Conservation (phyloP, 2,113 vertebrate species). For the Guaruba guarouba region DNA sequence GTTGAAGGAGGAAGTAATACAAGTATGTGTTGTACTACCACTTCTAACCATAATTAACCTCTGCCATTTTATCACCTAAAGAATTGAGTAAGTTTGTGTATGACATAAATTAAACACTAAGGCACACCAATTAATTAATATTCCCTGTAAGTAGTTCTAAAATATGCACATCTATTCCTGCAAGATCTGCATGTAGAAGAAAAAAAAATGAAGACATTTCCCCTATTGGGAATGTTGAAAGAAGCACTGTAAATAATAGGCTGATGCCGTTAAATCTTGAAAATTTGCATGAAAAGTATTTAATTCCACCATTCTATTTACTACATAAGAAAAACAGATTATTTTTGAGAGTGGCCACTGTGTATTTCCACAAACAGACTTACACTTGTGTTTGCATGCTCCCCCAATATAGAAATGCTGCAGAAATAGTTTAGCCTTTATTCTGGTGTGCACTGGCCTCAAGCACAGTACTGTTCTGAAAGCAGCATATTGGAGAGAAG, state of each 20-base stretch:
- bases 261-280: not conserved
- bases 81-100: not conserved
- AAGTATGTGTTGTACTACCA: not conserved
- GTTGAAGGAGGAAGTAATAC: not conserved
- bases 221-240: not conserved
- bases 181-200: not conserved
- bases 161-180: not conserved
- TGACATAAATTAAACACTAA: not conserved
- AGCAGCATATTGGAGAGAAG: not conserved
- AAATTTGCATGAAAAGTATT: not conserved
- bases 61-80: not conserved
- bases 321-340: not conserved
- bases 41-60: not conserved
- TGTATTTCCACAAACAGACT: not conserved
- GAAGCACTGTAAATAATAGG: not conserved
- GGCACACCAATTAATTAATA: not conserved
- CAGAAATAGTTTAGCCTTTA: not conserved
- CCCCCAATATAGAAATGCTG: not conserved
- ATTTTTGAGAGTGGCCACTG: not conserved
- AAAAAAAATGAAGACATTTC: not conserved
- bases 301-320: not conserved
- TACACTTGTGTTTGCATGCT: not conserved
- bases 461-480: not conserved
- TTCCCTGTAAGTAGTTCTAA: not conserved
- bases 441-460: not conserved